Percentiles rank a stretch among this genome's conserved stretches.
Evolutionary conservation across 2,797 vertebrate genomes (phyloP).

Genomic region (Enteromius viviparus): DNA sequence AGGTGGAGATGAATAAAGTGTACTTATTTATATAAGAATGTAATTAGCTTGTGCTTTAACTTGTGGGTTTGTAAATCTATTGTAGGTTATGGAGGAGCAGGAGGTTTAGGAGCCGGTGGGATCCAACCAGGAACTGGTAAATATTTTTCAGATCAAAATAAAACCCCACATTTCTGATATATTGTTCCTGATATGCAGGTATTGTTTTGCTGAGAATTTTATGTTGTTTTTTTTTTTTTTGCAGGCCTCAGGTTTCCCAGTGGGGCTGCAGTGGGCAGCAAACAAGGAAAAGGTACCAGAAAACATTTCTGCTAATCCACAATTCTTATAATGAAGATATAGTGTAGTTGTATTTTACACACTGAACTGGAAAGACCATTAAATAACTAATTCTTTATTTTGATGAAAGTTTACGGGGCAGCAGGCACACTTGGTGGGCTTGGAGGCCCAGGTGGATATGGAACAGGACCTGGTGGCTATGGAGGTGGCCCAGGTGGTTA

Average conservation of each 20-base stretch:
- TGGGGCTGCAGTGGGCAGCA: slow-evolving; percentile 71
- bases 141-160: not conserved
- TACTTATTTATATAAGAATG: not conserved
- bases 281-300: slow-evolving; percentile 73
- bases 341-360: not conserved
- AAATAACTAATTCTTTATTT: slow-evolving; percentile 26
- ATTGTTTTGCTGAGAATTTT: not conserved
- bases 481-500: slow-evolving; percentile 59
- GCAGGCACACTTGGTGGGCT: slow-evolving; percentile 55
- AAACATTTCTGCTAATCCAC: not conserved
- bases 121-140: slow-evolving; percentile 74
- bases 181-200: not conserved
- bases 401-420: slow-evolving; percentile 66
- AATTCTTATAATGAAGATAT: not conserved
- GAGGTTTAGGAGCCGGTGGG: slow-evolving; percentile 56
- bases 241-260: slow-evolving; percentile 72
- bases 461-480: slow-evolving; percentile 55
- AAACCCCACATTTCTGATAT: not conserved
- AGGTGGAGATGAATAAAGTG: slow-evolving; percentile 34
- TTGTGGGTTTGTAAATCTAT: slow-evolving; percentile 20
- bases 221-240: not conserved
- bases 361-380: not conserved
- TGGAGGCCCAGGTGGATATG: slow-evolving; percentile 42
- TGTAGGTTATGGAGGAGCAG: slow-evolving; percentile 72
- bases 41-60: not conserved